Evolutionary conservation across 1,140 invertebrate species (phyloP), one percentile per base, ranked within the genome.

Genomic region (Drosophila melanica): DNA sequence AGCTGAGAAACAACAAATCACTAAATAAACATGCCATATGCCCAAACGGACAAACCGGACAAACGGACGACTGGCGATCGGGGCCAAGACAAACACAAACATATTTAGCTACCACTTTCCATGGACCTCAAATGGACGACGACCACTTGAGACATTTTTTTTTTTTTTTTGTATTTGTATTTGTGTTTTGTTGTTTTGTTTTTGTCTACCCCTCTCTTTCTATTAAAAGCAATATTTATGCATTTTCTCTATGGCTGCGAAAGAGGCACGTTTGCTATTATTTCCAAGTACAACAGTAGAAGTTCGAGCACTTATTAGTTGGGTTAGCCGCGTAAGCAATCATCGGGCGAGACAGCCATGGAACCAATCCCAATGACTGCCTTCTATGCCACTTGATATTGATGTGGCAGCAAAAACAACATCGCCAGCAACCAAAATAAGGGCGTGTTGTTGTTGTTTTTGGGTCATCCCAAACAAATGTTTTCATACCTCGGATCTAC

Each of bases 161-260:
- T 41, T 42, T 20, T 51, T 59, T 41, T 48, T 45, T 18, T 54
- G 14, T 27, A 2, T 27, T 27, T 48, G 2, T 18, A 0, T 6
- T 1, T n/a, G n/a, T n/a, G n/a, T 2, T 0, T 12, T 16, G 16
- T 47, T 5, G 12, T 16, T 33, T 20, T 55, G 18, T 44, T 11
- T 42, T 16, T 14, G 33, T 48, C 11, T 59, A 37, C 18, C 23
- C 5, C 10, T 53, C 30, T 54, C 55, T 73, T 45, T 79, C 66
- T 82, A 84, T 82, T 82, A 79, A 79, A 89, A 82, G 78, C 59
- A 86, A 86, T 89, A 87, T 87, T 87, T 89, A 87, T 87, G 82
- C 76, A 89, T 82, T 82, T 86, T 77, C 79, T 75, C 42, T 67
- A 63, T 64, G 55, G 39, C 63, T 71, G 67, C 60, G 62, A 68